phyloP scores from a whole-genome alignment of 2,888 invertebrate genomes.

The Amiota minor region DNA sequence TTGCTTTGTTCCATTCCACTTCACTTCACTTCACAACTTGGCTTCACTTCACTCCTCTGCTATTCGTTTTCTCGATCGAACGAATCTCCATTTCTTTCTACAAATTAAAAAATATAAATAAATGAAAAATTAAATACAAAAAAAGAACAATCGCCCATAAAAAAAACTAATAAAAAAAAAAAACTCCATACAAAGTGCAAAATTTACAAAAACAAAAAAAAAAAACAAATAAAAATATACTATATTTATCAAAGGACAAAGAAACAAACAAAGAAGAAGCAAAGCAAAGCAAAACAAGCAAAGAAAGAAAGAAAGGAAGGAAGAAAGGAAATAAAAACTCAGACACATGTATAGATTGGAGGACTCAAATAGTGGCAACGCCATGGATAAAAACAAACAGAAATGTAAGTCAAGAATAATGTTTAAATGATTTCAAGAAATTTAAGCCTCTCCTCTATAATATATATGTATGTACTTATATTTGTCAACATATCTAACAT shows the following conservation, averaged over 20 bases:
- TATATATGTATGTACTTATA: too few species aligned
- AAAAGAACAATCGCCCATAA: slow-evolving; percentile 32
- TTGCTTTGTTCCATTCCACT: too few species aligned
- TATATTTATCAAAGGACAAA: too few species aligned
- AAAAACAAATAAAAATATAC: slow-evolving; percentile 15
- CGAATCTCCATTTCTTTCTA: too few species aligned
- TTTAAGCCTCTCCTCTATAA: too few species aligned
- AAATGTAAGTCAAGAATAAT: slow-evolving; percentile 65
- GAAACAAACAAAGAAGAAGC: slow-evolving; percentile 1
- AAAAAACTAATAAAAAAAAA: slow-evolving; percentile 22
- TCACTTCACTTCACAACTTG: too few species aligned
- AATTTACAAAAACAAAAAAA: slow-evolving; percentile 35
- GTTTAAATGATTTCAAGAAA: not conserved
- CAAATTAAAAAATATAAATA: too few species aligned
- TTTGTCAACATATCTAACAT: too few species aligned
- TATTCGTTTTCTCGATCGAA: too few species aligned
- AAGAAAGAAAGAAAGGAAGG: slow-evolving; percentile 22
- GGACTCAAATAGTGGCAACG: slow-evolving; percentile 71
- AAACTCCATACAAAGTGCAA: too few species aligned
- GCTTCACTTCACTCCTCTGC: too few species aligned
- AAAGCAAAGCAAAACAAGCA: slow-evolving; percentile 39
- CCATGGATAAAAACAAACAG: slow-evolving; percentile 73
- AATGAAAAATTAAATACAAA: too few species aligned
- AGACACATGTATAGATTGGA: slow-evolving; percentile 72
- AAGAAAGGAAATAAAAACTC: slow-evolving; percentile 40